A percentile compares a stretch with the other conserved stretches of the same genome.
These are phyloP conservation scores for Potorous gilbertii DNA, from an alignment of 2,797 vertebrate genomes.

Conservation along the genomic window DNA sequence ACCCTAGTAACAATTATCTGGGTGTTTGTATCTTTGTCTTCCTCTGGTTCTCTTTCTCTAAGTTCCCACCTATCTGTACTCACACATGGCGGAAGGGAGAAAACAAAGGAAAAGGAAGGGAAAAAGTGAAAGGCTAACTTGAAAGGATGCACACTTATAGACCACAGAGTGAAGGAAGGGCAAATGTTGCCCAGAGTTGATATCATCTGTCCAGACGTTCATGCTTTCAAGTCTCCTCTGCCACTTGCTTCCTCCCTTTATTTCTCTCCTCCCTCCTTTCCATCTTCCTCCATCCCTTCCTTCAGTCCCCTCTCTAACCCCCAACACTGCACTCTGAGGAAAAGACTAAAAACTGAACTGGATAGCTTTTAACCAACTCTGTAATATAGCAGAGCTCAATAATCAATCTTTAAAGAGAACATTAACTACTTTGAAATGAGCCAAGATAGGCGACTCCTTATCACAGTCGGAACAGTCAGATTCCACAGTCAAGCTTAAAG, in stretches of 20 bases:
- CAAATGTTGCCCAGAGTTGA: neutral
- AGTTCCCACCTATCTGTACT: slow-evolving; percentile 39
- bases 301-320: neutral
- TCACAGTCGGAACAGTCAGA: slow-evolving; percentile 19
- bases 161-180: slow-evolving; percentile 19
- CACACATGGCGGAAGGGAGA: neutral
- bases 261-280: neutral
- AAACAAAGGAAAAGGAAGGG: slow-evolving; percentile 11
- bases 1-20: neutral
- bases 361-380: neutral
- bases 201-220: neutral
- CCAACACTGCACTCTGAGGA: neutral
- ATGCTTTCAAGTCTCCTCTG: neutral
- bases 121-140: slow-evolving; percentile 45
- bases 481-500: slow-evolving; percentile 36
- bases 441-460: slow-evolving; percentile 28
- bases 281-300: neutral
- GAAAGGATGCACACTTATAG: slow-evolving; percentile 4
- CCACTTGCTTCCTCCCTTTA: slow-evolving; percentile 4
- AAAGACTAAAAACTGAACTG: slow-evolving; percentile 41
- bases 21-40: slow-evolving; percentile 13
- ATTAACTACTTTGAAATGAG: slow-evolving; percentile 8
- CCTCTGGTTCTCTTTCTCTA: neutral
- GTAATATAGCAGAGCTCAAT: slow-evolving; percentile 6
- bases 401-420: slow-evolving; percentile 31